A percentile compares a stretch with the other conserved stretches of the same genome.
Conservation (phyloP, 2,113 vertebrate species). For the Rhineura floridana region DNA sequence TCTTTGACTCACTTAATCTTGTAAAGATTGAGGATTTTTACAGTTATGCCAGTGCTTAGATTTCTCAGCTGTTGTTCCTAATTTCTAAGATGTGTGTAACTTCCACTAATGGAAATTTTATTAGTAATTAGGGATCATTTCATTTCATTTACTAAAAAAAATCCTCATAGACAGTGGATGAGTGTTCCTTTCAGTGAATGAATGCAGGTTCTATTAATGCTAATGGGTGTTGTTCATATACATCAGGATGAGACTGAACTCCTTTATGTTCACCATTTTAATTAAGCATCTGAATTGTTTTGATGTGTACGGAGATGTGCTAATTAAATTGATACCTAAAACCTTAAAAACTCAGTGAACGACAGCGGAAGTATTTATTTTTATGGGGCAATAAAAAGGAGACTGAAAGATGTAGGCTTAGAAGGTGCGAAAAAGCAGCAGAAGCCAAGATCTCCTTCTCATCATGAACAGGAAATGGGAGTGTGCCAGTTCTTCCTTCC, state of each 20-base stretch:
- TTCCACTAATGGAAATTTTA: constrained; percentile 25
- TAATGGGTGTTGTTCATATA: constrained; percentile 50
- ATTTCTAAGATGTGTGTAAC: background rate
- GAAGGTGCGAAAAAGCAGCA: background rate
- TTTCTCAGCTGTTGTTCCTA: background rate
- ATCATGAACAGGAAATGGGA: background rate
- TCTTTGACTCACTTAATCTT: background rate
- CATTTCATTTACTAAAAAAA: background rate
- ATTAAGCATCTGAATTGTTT: constrained; percentile 55
- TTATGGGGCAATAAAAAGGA: constrained; percentile 39
- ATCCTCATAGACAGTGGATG: background rate
- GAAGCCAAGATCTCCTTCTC: background rate
- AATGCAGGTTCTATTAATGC: constrained; percentile 26
- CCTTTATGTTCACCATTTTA: constrained; percentile 46
- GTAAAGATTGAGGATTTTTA: background rate
- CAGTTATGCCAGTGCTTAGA: background rate
- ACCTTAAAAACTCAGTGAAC: constrained; percentile 28
- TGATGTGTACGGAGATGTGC: constrained; percentile 33
- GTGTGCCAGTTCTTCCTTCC: background rate
- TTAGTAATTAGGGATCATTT: constrained; percentile 41
- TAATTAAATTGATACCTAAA: constrained; percentile 50
- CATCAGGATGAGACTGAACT: constrained; percentile 42
- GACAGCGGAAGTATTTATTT: constrained; percentile 1
- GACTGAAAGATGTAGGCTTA: constrained; percentile 4
- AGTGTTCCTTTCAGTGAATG: constrained; percentile 16